Base-by-base conservation (phyloP, 2,888 invertebrate genomes). In the Folsomia candida region DNA sequence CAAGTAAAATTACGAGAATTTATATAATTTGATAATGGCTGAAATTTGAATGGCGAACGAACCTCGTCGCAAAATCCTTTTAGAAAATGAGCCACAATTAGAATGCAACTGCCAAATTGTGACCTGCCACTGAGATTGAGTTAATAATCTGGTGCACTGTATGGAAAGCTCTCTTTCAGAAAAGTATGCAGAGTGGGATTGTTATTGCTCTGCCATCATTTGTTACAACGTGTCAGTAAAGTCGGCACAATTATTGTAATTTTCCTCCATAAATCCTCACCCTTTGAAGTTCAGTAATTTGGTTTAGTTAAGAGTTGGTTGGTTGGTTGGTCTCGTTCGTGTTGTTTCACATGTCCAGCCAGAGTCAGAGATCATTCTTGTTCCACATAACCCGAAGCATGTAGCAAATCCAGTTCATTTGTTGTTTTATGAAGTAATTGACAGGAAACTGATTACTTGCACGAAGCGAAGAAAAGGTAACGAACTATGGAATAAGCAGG, bases 211-310 rank as follows among this genome's bases (percentile, higher is more conserved):
- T 26, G 26, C 26, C 65, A 51, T 65, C 25, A 65, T 65, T 65
- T 65, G 65, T 65, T 65, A 65, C 25, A n/a, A 51, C 26, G 65
- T 65, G 65, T 65, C 65, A 65, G 65, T 65, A 22, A 65, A 65
- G 65, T 65, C 65, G 65, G 65, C 68, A 69, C 72, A 75, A 75
- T 75, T 72, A 71, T 75, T 71, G 71, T 72, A 72, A 72, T 75
- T 72, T 69, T 69, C 29, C 20, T 51, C 70, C 71, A 67, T 71
- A 75, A 75, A 75, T 72, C 70, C 70, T 70, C 51, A 51, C 66
- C 61, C 70, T 59, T 64, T 51, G 51, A 64, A 51, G 22, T 20
- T 47, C 2, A 14, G 18, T 54, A 54, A 54, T 54, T 54, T 54
- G 20, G 37, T 37, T 37, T 4, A 14, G 37, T 37, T 37, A n/a